Evolutionary conservation across 2,797 vertebrate species (phyloP).

Genomic region (Cichlasoma orientale): DNA sequence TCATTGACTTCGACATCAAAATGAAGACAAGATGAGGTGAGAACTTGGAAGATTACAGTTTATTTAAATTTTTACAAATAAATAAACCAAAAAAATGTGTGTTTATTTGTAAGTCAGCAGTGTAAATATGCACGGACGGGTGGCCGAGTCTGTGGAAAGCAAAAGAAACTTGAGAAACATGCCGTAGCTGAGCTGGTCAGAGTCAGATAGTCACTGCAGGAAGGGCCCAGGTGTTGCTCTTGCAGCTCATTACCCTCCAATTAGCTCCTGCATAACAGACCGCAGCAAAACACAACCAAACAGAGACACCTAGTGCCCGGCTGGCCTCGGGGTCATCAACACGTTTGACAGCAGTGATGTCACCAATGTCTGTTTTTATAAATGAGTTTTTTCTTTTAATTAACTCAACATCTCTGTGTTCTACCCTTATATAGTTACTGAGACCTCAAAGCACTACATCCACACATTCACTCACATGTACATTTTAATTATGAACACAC

Average conservation of each 20-base stretch:
- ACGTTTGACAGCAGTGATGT: not conserved
- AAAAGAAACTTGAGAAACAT: not conserved
- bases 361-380: not conserved
- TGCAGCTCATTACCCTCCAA: not conserved
- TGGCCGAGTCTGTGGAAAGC: not conserved
- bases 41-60: not conserved
- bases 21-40: not conserved
- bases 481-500: not conserved
- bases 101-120: not conserved
- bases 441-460: not conserved
- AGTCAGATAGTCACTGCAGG: not conserved
- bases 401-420: not conserved
- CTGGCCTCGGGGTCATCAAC: not conserved
- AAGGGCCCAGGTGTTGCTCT: not conserved
- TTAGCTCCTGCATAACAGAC: fast-evolving
- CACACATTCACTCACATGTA: not conserved
- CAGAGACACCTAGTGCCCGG: not conserved
- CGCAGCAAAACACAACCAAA: not conserved
- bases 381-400: not conserved
- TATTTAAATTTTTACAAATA: not conserved
- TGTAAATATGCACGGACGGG: not conserved
- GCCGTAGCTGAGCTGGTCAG: not conserved
- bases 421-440: not conserved
- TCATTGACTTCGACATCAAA: not conserved
- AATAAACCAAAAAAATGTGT: not conserved